Conservation (phyloP, 1,140 invertebrate genomes). For the Formica exsecta region DNA sequence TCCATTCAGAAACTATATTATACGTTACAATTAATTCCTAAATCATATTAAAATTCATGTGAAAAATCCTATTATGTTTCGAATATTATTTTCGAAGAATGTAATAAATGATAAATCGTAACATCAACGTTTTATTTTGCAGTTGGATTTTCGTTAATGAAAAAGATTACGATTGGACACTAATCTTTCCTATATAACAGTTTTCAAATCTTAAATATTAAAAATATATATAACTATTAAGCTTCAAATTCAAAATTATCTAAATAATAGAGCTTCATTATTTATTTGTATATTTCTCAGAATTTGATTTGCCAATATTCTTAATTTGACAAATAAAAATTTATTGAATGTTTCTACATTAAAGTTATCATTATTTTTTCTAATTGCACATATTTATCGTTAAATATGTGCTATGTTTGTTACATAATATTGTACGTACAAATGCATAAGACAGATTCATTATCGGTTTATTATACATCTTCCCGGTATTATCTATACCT, state of each 20-base stretch:
- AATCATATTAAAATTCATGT: not conserved
- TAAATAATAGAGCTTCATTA: slow-evolving; percentile 1
- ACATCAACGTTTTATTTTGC: not conserved
- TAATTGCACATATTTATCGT: not conserved
- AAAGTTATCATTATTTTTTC: not conserved
- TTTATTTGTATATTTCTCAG: not conserved
- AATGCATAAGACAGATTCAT: not conserved
- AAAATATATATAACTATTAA: not conserved
- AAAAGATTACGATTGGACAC: not conserved
- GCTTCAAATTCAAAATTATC: not conserved
- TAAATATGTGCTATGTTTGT: not conserved
- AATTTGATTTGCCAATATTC: not conserved
- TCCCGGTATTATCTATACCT: slow-evolving; percentile 20
- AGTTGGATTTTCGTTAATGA: not conserved
- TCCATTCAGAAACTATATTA: not conserved
- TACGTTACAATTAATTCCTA: slow-evolving; percentile 16
- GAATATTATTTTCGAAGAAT: not conserved
- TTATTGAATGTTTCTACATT: not conserved
- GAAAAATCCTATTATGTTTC: not conserved
- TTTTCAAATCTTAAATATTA: slow-evolving; percentile 9
- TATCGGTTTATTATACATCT: not conserved
- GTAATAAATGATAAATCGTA: not conserved
- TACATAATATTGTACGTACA: not conserved
- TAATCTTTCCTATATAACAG: not conserved
- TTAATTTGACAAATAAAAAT: not conserved